Base-by-base conservation (phyloP, 2,797 vertebrate genomes). In the Chromis chromis region DNA sequence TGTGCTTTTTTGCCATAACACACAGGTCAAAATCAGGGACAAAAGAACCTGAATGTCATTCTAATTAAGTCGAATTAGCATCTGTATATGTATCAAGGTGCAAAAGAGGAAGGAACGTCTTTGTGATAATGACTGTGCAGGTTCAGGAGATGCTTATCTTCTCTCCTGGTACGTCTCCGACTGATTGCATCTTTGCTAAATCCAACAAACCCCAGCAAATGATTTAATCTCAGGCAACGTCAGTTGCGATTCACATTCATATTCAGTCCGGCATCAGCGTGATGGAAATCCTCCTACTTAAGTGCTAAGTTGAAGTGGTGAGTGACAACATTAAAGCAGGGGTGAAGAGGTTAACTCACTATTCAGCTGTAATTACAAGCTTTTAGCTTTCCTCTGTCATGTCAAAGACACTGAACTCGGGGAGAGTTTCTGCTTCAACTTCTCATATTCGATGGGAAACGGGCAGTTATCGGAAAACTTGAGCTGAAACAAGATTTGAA, bases 261-360 rank as follows among this genome's bases (percentile, higher is more conserved):
- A 78, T 70, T 77, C 69, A 70, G 42, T 49, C 53, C 63, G 16
- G 3, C 67, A 25, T 61, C 71, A 69, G 48, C 16, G 0, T 46
- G 60, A 56, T 79, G 72, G 49, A 85, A 87, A 82, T 70, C 78
- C 62, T 63, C 61, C 60, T 57, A 68, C 65, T 83, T 72, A 74
- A 86, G 74, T 57, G 48, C 62, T 70, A 25, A 80, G 36, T 8
- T 50, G 77, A 76, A 53, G 72, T 22, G 1, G 10, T 36, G 81
- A 81, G 39, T 69, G 80, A 77, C 70, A 63, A 70, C 10, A 63
- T 77, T 66, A 68, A 76, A 76, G 58, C 59, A 50, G 28, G 59
- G 78, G 79, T 77, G 76, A 81, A 80, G 8, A 78, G 83, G 89
- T 91, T 90, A 90, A 87, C 72, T 84, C 82, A 53, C 64, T 72